Evolutionary conservation across 2,888 invertebrate species (phyloP).

Genomic region (Gordius sp.): DNA sequence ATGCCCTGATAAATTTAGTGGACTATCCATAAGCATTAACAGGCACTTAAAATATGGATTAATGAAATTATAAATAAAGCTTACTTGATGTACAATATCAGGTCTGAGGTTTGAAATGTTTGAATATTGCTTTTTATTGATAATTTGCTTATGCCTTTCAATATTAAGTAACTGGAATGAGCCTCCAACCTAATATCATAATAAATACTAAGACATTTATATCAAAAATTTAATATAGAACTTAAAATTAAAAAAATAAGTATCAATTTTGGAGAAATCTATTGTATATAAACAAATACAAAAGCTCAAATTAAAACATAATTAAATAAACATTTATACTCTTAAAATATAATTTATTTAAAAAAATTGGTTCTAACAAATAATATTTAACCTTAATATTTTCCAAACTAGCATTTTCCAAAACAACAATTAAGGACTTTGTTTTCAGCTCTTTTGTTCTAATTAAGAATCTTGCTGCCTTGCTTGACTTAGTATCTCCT

Average conservation of each 20-base stretch:
- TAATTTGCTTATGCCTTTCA: slow-evolving; percentile 10
- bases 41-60: slow-evolving; percentile 39
- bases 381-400: slow-evolving; percentile 2
- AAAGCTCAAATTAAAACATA: too few species aligned
- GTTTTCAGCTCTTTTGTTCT: too few species aligned
- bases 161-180: background rate
- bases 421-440: background rate
- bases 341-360: too few species aligned
- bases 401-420: slow-evolving; percentile 10
- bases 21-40: slow-evolving; percentile 85
- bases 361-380: too few species aligned
- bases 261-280: too few species aligned
- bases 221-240: too few species aligned
- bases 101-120: slow-evolving; percentile 5
- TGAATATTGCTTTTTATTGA: slow-evolving; percentile 10
- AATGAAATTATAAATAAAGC: background rate
- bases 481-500: too few species aligned
- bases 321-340: too few species aligned
- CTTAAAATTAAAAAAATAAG: too few species aligned
- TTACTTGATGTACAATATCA: slow-evolving; percentile 13
- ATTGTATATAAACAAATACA: too few species aligned
- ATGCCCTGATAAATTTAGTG: slow-evolving; percentile 71
- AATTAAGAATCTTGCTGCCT: too few species aligned
- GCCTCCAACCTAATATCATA: background rate
- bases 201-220: background rate